phyloP scores from a whole-genome alignment of 2,888 invertebrate species.

The Drosophila paramelanica region DNA sequence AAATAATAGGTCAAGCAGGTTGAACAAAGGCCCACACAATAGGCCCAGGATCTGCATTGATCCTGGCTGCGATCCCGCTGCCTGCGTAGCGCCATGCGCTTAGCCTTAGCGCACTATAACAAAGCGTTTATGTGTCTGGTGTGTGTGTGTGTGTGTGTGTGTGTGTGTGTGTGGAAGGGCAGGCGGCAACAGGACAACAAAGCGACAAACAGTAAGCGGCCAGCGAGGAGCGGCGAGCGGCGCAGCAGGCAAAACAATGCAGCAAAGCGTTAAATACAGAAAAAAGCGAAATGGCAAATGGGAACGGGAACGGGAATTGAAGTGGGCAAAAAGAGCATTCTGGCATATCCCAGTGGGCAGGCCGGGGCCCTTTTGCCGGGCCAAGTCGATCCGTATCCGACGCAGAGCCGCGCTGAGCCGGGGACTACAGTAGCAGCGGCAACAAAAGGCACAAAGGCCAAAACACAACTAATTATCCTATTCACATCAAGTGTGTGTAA shows the following conservation, averaged over 20 bases:
- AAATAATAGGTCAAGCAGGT: conserved; percentile 73
- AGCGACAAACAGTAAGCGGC: conserved; percentile 29
- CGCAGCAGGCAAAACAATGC: conserved; percentile 73
- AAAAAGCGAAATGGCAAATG: conserved; percentile 46
- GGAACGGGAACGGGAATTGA: neutral
- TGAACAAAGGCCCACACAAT: conserved; percentile 57
- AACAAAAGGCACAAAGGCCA: conserved; percentile 69
- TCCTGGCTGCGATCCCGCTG: conserved; percentile 39
- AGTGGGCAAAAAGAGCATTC: conserved; percentile 43
- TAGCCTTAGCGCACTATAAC: conserved; percentile 50
- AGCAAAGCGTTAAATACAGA: conserved; percentile 69
- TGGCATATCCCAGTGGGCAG: conserved; percentile 2
- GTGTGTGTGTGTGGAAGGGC: conserved; percentile 14
- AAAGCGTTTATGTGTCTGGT: conserved; percentile 10
- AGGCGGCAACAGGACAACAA: conserved; percentile 25
- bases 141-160: neutral
- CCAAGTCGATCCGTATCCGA: conserved; percentile 33
- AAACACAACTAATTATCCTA: conserved; percentile 75
- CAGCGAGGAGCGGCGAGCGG: conserved; percentile 17
- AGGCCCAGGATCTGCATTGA: conserved; percentile 53
- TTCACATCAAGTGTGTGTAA: conserved; percentile 73
- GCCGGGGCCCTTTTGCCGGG: conserved; percentile 26
- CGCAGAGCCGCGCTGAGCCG: conserved; percentile 33
- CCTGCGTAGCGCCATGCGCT: conserved; percentile 71
- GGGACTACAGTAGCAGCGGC: conserved; percentile 58